A percentile compares a stretch with the other conserved stretches of the same genome.
Conservation (phyloP, 2,888 invertebrate genomes). For the Gonocerus acuteangulatus region DNA sequence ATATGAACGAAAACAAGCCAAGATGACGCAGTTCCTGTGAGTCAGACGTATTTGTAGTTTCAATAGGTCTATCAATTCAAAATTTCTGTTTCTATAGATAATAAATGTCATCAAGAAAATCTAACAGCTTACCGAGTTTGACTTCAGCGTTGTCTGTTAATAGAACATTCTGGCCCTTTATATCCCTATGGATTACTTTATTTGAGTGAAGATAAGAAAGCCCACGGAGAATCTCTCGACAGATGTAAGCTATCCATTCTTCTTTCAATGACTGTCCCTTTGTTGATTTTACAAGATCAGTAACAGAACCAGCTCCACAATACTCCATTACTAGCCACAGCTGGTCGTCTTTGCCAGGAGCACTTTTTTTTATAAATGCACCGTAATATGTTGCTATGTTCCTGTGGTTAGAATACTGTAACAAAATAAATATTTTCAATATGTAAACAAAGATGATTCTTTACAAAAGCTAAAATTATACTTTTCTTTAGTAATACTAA, state of each 20-base stretch:
- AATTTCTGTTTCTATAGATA: too few species aligned
- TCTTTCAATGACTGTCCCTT: slow-evolving; percentile 94
- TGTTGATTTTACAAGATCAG: slow-evolving; percentile 97
- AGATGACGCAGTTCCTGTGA: too few species aligned
- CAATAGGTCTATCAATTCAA: too few species aligned
- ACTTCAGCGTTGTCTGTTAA: slow-evolving; percentile 99
- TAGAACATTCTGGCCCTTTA: slow-evolving; percentile 98
- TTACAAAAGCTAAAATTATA: too few species aligned
- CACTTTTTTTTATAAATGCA: slow-evolving; percentile 98
- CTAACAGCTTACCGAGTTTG: slow-evolving; percentile 68
- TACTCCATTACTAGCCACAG: slow-evolving; percentile 99
- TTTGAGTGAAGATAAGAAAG: slow-evolving; percentile 95
- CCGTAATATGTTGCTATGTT: slow-evolving; percentile 99
- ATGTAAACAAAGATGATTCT: neutral
- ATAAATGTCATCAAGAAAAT: too few species aligned
- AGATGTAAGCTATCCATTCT: slow-evolving; percentile 99
- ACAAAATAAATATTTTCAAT: slow-evolving; percentile 20
- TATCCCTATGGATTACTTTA: slow-evolving; percentile 99
- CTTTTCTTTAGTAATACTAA: neutral
- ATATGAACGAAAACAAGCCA: too few species aligned
- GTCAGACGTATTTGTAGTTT: too few species aligned
- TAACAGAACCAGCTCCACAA: slow-evolving; percentile 97
- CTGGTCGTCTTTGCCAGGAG: slow-evolving; percentile 98
- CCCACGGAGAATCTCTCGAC: slow-evolving; percentile 89
- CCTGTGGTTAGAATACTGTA: slow-evolving; percentile 92